Base-by-base conservation (phyloP, 2,888 invertebrate species). In the Miltochrista miniata region DNA sequence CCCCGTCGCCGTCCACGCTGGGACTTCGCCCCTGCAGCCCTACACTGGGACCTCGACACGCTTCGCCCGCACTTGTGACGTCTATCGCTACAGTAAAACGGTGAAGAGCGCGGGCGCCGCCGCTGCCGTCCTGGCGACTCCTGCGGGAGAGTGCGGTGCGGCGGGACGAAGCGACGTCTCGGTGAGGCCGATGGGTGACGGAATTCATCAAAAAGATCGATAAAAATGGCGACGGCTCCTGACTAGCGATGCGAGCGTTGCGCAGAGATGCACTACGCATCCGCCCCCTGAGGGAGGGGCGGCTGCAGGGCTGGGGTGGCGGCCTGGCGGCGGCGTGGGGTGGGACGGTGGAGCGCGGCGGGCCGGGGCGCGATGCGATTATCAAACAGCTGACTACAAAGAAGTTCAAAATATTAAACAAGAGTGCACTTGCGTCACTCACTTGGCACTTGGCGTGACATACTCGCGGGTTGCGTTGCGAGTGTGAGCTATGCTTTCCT, bases 381-480 rank as follows among this genome's bases (percentile, higher is more conserved):
- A 81, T 78, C 81, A 82, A 87, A 87, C 87, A 87, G 88, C 87
- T 87, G 88, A 87, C 83, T 81, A 78, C 73, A 74, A 76, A 76
- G 73, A 76, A 76, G 74, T 73, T 73, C 70, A 72, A 74, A 77
- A 74, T 62, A 64, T 61, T 51, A 61, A 51, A 49, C 51, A 33
- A 37, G 42, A 38, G 33, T 33, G 48, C 44, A 53, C 45, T 51
- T 41, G 51, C 52, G 44, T 15, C 39, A 36, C 50, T 15, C 39
- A 36, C 50, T 37, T 35, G 47, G 42, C 36, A 38, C 45, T 9
- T n/a, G 18, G 18, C 18, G 18, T n/a, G n/a, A n/a, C 18, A 24
- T 5, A 24, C 18, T 24, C 18, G 2, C 5, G 2, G 18, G 2
- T 2, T 24, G 18, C 18, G 5, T 24, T n/a, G n/a, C n/a, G n/a